These are phyloP conservation scores for Trachymyrmex septentrionalis DNA, from an alignment of 1,140 invertebrate genomes.

Conservation along the genomic window DNA sequence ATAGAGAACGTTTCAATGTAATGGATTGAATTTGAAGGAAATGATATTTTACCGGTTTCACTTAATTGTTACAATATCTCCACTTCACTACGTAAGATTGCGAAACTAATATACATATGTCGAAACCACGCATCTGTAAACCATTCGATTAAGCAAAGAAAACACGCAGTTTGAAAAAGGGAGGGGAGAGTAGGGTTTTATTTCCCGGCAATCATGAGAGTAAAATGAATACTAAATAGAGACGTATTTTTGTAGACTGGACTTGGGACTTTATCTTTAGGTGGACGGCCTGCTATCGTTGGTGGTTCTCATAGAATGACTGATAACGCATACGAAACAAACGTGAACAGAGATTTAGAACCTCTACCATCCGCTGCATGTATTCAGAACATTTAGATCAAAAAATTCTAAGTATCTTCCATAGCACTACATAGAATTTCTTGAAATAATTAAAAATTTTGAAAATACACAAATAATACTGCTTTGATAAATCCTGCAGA, in stretches of 20 bases:
- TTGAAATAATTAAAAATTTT: background rate
- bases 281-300: slow-evolving; percentile 83
- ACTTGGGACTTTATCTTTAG: slow-evolving; percentile 79
- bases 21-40: background rate
- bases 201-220: slow-evolving; percentile 36
- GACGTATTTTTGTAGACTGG: slow-evolving; percentile 46
- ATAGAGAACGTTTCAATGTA: background rate
- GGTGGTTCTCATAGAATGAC: slow-evolving; percentile 68
- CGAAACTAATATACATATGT: background rate
- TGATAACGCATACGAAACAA: slow-evolving; percentile 35
- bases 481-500: background rate
- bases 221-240: slow-evolving; percentile 57
- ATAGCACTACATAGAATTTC: background rate
- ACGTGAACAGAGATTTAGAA: slow-evolving; percentile 24
- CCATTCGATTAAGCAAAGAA: slow-evolving; percentile 2
- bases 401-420: background rate
- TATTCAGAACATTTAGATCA: background rate
- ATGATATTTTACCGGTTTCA: background rate
- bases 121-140: slow-evolving; percentile 12
- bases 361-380: background rate
- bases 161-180: background rate
- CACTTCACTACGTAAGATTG: background rate
- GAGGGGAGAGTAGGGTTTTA: background rate
- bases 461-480: background rate
- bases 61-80: background rate